A percentile compares a stretch with the other conserved stretches of the same genome.
Evolutionary conservation across 1,140 invertebrate genomes (phyloP).

Genomic region (Paraescarpia echinospica): DNA sequence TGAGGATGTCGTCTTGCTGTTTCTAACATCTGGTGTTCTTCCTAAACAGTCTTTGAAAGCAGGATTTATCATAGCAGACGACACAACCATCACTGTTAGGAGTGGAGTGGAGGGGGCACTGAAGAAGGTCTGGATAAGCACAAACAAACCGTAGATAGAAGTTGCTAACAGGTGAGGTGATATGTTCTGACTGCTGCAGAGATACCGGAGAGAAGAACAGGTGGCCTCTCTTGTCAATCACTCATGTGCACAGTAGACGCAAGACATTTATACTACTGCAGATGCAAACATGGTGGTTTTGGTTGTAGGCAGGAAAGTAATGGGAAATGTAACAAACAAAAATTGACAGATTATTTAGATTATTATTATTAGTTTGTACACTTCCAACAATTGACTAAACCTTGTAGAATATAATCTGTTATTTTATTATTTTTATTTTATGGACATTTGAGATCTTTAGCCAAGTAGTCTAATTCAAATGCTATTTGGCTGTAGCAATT

Average conservation of each 20-base stretch:
- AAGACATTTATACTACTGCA: background rate
- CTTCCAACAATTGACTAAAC: no score
- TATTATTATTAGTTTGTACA: no score
- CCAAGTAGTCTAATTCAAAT: no score
- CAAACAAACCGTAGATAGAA: background rate
- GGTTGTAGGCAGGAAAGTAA: no score
- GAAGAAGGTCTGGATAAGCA: background rate
- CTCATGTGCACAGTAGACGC: background rate
- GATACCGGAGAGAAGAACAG: background rate
- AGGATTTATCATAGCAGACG: background rate
- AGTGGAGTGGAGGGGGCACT: background rate
- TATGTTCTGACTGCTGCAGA: background rate
- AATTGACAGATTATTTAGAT: no score
- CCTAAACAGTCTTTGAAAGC: background rate
- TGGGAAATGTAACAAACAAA: no score
- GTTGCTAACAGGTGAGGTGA: background rate
- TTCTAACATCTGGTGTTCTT: background rate
- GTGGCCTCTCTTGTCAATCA: background rate
- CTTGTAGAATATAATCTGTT: no score
- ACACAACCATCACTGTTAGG: background rate
- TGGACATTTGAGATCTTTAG: no score
- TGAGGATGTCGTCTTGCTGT: background rate
- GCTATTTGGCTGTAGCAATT: no score
- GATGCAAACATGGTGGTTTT: no score
- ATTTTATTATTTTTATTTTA: no score